These are phyloP conservation scores for Achatina immaculata DNA, from an alignment of 1,140 invertebrate genomes.

Conservation along the genomic window DNA sequence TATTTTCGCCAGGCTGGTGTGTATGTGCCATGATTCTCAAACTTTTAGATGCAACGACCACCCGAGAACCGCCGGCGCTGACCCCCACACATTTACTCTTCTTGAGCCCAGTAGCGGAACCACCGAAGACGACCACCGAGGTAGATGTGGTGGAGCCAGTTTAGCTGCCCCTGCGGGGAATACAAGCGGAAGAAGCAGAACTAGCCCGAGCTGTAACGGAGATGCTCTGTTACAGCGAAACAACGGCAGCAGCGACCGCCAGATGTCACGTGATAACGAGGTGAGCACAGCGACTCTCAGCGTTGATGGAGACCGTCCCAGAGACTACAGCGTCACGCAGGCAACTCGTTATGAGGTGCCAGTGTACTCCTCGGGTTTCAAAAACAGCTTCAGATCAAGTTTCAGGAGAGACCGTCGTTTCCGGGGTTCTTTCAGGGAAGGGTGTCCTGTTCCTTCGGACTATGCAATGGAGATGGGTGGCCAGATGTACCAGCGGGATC, in stretches of 20 bases:
- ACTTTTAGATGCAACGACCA: conserved; percentile 21
- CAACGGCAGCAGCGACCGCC: conserved; percentile 14
- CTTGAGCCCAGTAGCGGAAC: background rate
- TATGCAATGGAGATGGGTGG: conserved; percentile 24
- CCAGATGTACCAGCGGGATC: background rate
- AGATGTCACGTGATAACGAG: background rate
- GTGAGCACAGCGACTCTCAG: background rate
- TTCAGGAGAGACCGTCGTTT: conserved; percentile 23
- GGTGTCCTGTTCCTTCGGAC: conserved; percentile 9
- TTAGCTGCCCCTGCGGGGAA: background rate
- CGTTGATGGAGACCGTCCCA: background rate
- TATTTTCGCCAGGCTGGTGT: conserved; percentile 49
- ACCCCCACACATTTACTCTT: background rate
- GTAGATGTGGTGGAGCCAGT: background rate
- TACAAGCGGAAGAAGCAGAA: background rate
- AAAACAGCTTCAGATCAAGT: conserved; percentile 11
- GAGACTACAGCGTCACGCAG: background rate
- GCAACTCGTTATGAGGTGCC: conserved; percentile 13
- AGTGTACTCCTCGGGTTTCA: background rate
- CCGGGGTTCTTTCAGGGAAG: conserved; percentile 18
- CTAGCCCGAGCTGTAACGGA: conserved; percentile 11
- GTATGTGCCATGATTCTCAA: conserved; percentile 40
- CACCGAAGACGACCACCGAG: background rate
- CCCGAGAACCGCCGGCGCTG: conserved; percentile 3
- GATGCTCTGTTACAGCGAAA: conserved; percentile 10